phyloP scores from a whole-genome alignment of 2,888 invertebrate genomes.

The Ypsolopha sequella region DNA sequence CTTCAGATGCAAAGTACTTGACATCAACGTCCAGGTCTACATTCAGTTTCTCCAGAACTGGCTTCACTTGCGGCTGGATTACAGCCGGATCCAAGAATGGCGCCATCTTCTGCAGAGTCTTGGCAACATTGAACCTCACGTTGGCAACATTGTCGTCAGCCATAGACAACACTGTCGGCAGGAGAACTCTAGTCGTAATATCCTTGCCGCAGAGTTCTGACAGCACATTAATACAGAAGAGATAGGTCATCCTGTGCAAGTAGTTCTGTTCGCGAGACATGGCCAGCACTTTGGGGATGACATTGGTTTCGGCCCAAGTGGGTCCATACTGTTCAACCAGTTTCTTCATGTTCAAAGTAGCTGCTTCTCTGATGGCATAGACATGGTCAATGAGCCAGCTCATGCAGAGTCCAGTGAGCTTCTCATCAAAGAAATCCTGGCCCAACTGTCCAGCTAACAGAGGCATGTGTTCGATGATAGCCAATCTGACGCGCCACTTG shows the following conservation, averaged over 20 bases:
- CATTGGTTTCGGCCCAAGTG: slow-evolving; percentile 96
- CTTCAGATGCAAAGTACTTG: slow-evolving; percentile 98
- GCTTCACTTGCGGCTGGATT: slow-evolving; percentile 94
- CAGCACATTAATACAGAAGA: slow-evolving; percentile 94
- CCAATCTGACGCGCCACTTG: slow-evolving; percentile 97
- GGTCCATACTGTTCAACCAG: slow-evolving; percentile 98
- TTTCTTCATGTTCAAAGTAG: slow-evolving; percentile 95
- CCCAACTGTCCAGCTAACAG: slow-evolving; percentile 96
- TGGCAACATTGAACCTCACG: slow-evolving; percentile 99
- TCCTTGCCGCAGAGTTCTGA: slow-evolving; percentile 87
- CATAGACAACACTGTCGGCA: slow-evolving; percentile 94
- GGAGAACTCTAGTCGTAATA: slow-evolving; percentile 90
- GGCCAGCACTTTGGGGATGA: slow-evolving; percentile 95
- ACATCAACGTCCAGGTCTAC: slow-evolving; percentile 97
- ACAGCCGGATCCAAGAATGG: slow-evolving; percentile 88
- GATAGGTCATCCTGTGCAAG: slow-evolving; percentile 96
- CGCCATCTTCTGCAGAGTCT: slow-evolving; percentile 95
- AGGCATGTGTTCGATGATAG: slow-evolving; percentile 98
- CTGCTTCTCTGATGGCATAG: slow-evolving; percentile 98
- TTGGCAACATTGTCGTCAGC: slow-evolving; percentile 98
- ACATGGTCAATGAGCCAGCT: slow-evolving; percentile 99
- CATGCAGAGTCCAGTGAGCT: slow-evolving; percentile 97
- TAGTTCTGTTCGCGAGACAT: slow-evolving; percentile 98
- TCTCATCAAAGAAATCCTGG: slow-evolving; percentile 98
- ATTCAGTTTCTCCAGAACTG: slow-evolving; percentile 93